phyloP scores from a whole-genome alignment of 37 sponge, comb jelly and placozoan species.

The Petrosia ficiformis region DNA sequence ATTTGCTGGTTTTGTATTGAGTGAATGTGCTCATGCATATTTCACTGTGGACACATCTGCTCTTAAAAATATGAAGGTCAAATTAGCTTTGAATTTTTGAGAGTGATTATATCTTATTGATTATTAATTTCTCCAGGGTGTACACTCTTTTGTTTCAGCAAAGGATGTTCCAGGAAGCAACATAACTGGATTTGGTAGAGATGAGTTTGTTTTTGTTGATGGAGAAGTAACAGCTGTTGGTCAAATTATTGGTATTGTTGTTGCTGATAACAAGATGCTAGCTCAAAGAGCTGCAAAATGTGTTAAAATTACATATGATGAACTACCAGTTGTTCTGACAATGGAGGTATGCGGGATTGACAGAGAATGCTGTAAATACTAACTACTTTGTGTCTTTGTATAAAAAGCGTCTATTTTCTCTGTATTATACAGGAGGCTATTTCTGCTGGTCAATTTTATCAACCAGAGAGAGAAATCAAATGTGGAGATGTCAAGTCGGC shows the following conservation, averaged over 20 bases:
- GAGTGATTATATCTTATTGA: slow-evolving; percentile 19
- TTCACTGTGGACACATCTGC: slow-evolving; percentile 19
- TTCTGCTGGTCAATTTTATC: slow-evolving; percentile 29
- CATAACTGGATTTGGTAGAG: slow-evolving; percentile 3
- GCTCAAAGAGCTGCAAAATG: slow-evolving; percentile 46
- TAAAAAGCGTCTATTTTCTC: too few species aligned
- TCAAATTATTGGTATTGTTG: slow-evolving; percentile 51
- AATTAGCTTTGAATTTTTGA: neutral
- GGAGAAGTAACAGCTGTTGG: slow-evolving; percentile 42
- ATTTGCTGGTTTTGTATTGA: slow-evolving; percentile 41
- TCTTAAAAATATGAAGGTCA: neutral
- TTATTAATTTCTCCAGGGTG: slow-evolving; percentile 44
- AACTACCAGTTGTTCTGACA: slow-evolving; percentile 50
- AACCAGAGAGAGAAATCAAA: neutral
- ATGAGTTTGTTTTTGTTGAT: slow-evolving; percentile 38
- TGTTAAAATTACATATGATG: slow-evolving; percentile 40
- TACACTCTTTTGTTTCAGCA: slow-evolving; percentile 27
- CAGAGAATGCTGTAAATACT: neutral
- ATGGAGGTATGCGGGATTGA: slow-evolving; percentile 13
- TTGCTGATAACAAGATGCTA: slow-evolving; percentile 29
- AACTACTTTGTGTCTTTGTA: neutral
- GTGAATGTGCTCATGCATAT: slow-evolving; percentile 37
- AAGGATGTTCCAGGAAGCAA: slow-evolving; percentile 46
- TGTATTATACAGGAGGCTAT: slow-evolving; percentile 40
- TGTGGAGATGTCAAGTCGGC: slow-evolving; percentile 21